phyloP scores from a whole-genome alignment of 2,113 vertebrate genomes.

The Hoplias malabaricus region DNA sequence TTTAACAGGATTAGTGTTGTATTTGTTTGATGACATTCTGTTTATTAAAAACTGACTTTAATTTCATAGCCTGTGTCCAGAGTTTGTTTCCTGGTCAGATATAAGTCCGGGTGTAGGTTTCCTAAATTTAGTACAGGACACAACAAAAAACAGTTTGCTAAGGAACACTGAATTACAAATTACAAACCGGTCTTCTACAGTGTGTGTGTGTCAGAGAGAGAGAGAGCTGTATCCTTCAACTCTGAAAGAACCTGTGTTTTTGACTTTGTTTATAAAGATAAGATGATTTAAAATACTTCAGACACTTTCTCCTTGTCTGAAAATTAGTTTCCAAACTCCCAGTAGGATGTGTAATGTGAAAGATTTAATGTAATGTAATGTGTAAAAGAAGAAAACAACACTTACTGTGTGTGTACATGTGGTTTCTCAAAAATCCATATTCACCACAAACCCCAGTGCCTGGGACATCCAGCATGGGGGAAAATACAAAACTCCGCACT shows the following conservation, averaged over 20 bases:
- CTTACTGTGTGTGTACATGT: too few relatives aligned
- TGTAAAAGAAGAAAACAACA: too few relatives aligned
- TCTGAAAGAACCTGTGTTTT: neutral
- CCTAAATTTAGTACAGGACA: neutral
- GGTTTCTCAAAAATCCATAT: too few relatives aligned
- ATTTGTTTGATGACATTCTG: too few relatives aligned
- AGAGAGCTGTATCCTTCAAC: too few relatives aligned
- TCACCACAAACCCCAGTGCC: too few relatives aligned
- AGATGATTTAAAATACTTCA: neutral
- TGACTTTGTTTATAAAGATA: neutral
- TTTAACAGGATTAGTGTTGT: neutral
- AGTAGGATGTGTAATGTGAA: too few relatives aligned
- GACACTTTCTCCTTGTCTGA: neutral
- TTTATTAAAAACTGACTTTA: neutral
- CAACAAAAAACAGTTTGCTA: constrained; percentile 12
- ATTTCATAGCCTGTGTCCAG: neutral
- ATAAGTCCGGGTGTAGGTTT: neutral
- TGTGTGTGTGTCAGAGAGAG: too few relatives aligned
- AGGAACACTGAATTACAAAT: neutral
- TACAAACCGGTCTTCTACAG: too few relatives aligned
- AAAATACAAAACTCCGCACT: too few relatives aligned
- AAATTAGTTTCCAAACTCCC: neutral
- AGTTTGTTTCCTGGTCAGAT: neutral
- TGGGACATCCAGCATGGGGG: too few relatives aligned
- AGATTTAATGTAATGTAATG: too few relatives aligned